Evolutionary conservation across 2,797 vertebrate genomes (phyloP).

Genomic region (Adelosebastes latens): DNA sequence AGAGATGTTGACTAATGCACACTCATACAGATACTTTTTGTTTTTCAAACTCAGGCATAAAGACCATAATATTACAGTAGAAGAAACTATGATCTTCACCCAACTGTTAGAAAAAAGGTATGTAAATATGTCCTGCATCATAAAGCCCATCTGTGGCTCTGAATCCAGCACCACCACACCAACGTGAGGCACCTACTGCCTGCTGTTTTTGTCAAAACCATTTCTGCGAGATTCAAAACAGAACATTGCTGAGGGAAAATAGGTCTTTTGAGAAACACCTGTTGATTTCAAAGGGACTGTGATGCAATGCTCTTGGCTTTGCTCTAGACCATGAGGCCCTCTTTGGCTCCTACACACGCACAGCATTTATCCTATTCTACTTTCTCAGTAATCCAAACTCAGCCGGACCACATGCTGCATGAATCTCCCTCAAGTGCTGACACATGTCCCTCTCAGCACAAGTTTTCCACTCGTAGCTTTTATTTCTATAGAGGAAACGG

Average conservation of each 20-base stretch:
- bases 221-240: slow-evolving; percentile 67
- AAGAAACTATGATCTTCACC: background rate
- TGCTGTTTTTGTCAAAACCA: slow-evolving; percentile 46
- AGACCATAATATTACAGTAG: background rate
- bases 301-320: slow-evolving; percentile 75
- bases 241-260: slow-evolving; percentile 60
- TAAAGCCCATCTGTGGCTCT: slow-evolving; percentile 8
- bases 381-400: slow-evolving; percentile 54
- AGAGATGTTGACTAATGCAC: background rate
- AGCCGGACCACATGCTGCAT: slow-evolving; percentile 57
- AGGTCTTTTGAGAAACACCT: slow-evolving; percentile 73
- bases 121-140: slow-evolving; percentile 4
- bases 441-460: slow-evolving; percentile 53
- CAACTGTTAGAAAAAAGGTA: background rate
- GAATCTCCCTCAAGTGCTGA: slow-evolving; percentile 59
- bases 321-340: slow-evolving; percentile 60
- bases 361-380: slow-evolving; percentile 59
- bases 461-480: slow-evolving; percentile 41
- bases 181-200: slow-evolving; percentile 14
- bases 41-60: background rate
- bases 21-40: background rate
- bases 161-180: background rate
- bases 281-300: slow-evolving; percentile 76
- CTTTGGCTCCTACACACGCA: slow-evolving; percentile 58
- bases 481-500: slow-evolving; percentile 23